Base-by-base conservation (phyloP, 2,888 invertebrate species). In the Yponomeuta cagnagella region DNA sequence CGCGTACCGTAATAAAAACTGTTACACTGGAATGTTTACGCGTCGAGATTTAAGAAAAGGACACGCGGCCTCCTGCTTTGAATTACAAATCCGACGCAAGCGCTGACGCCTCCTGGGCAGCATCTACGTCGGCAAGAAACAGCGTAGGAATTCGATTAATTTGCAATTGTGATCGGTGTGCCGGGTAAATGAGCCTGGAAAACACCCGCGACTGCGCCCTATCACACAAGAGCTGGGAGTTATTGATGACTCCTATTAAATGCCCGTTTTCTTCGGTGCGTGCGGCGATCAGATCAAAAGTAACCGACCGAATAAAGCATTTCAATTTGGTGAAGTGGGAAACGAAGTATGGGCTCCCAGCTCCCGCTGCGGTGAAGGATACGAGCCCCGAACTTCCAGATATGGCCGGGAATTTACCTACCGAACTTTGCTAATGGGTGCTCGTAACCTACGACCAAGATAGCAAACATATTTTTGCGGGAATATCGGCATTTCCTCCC, bases 221-320 rank as follows among this genome's bases (percentile, higher is more conserved):
- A 64, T 70, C 70, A 33, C 48, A 30, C 65, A 10, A 58, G 65
- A 33, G 65, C 63, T 48, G 52, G 6, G 70, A 70, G 91, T 93
- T 93, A 92, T 93, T 92, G 92, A 93, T 93, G 88, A 87, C 83
- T 80, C 81, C 90, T 88, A 92, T 93, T 91, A 92, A 92, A 92
- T 89, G 88, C 84, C 88, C 88, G 88, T 92, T 92, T 88, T 80
- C 84, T 75, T 73, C 77, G 78, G 83, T 82, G 82, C 82, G 78
- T 78, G 78, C 76, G 76, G 77, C 78, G n/a, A 67, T 37, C 78
- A 77, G 79, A 80, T 83, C 84, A 79, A 77, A 78, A 75, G 81
- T 84, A 83, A 84, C 83, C 79, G 83, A 80, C 83, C 82, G 85
- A 85, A 87, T 89, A 89, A 88, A 89, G 89, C 87, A 87, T 90